Evolutionary conservation across 2,888 invertebrate species (phyloP), one percentile per base, ranked within the genome.

Genomic region (Penaeus monodon): DNA sequence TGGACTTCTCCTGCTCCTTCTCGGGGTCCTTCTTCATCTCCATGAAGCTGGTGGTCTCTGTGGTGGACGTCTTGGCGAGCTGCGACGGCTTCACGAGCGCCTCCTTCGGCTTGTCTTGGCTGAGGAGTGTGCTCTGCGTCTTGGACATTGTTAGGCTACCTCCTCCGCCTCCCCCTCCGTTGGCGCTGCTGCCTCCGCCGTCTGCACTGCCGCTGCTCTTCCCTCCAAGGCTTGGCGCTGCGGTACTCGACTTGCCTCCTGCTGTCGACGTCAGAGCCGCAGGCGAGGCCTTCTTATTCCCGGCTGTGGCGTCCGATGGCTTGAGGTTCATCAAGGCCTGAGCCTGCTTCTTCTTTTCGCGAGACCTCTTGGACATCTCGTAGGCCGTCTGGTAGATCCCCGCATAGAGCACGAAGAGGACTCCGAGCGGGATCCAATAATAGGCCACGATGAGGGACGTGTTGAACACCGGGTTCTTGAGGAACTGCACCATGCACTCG

Each of bases 331-430:
- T 97, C 96, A 98, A 97, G 14, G 97, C 97, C 91, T 97, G 97
- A 96, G 98, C 97, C 93, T 98, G 98, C 63, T 97, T 95, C 92
- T 98, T 97, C 91, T 99, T 99, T 0, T 97, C 98, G 93, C 98
- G 97, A 91, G 98, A 97, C 92, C 98, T 98, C 92, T 97, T 97
- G 92, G 99, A 98, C 96, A 99, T 97, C 91, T 97, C 97, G 92
- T 98, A 97, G 12, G 99, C 99, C 68, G 98, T 98, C 92, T 97
- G 97, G 92, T 99, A 99, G 91, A 99, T 99, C 20, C 98, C 99
- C 79, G 97, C 97, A 92, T 99, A 99, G 20, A 99, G 94, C 88
- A 97, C 95, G 92, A 99, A 97, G 89, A 99, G 94, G 70, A 99
- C 98, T 85, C 98, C 95, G 64, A 99, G 93, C 0, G 99, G 99